These are phyloP conservation scores for Platysternon megacephalum DNA, from an alignment of 2,113 vertebrate genomes.

Conservation along the genomic window DNA sequence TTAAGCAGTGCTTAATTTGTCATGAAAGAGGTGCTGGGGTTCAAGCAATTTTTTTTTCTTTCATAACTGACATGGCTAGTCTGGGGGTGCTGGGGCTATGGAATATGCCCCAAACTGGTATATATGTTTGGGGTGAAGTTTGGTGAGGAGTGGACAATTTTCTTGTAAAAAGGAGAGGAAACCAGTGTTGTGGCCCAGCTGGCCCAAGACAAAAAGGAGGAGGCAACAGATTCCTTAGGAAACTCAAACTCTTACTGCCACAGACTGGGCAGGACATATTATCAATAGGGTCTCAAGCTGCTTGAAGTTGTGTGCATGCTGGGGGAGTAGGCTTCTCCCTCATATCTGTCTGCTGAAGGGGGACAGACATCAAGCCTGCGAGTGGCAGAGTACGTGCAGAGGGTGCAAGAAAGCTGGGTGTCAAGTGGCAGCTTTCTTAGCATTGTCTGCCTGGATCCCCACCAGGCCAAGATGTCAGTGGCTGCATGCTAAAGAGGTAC, in stretches of 20 bases:
- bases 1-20: neutral
- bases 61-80: too few relatives aligned
- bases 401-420: slow-evolving; percentile 17
- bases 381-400: slow-evolving; percentile 52
- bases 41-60: too few relatives aligned
- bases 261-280: neutral
- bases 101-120: neutral
- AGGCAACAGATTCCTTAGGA: neutral
- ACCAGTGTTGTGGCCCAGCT: neutral
- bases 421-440: slow-evolving; percentile 63
- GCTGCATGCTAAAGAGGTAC: slow-evolving; percentile 32
- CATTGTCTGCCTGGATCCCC: neutral
- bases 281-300: slow-evolving; percentile 47
- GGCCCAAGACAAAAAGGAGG: neutral
- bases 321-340: slow-evolving; percentile 53
- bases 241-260: slow-evolving; percentile 22
- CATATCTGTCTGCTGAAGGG: slow-evolving; percentile 58
- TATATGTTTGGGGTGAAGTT: neutral
- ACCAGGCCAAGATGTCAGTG: slow-evolving; percentile 33
- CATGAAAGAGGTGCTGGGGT: too few relatives aligned
- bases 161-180: neutral
- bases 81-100: neutral
- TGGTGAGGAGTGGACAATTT: neutral
- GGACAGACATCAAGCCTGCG: slow-evolving; percentile 67
- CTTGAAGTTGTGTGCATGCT: slow-evolving; percentile 32